Conservation (phyloP, 2,888 invertebrate species). For the Rotaria macrura region DNA sequence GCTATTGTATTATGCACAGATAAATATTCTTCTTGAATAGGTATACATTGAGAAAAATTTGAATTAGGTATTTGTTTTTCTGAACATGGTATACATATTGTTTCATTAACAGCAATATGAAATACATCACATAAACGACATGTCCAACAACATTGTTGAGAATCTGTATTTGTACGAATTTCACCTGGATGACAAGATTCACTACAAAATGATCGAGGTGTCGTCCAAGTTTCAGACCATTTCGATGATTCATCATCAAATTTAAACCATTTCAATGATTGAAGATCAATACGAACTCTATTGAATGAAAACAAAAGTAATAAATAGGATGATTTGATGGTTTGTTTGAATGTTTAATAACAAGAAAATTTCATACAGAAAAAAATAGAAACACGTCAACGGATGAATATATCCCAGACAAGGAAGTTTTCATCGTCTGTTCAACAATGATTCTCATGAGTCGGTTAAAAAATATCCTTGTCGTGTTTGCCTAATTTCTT, state of each 20-base stretch:
- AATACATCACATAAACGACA: not conserved
- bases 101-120: not conserved
- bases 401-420: too few relatives aligned
- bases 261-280: constrained; percentile 9
- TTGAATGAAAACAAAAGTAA: not conserved
- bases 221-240: not conserved
- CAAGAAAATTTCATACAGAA: too few relatives aligned
- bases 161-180: not conserved
- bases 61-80: not conserved
- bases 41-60: not conserved
- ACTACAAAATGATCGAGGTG: constrained; percentile 9
- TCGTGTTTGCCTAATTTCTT: too few relatives aligned
- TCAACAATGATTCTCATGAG: too few relatives aligned
- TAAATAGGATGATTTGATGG: not conserved
- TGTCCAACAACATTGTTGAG: constrained; percentile 18
- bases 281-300: constrained; percentile 5
- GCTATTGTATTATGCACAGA: not conserved
- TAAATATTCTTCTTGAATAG: not conserved
- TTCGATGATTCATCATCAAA: not conserved
- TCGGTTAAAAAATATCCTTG: too few relatives aligned
- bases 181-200: not conserved
- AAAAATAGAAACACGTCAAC: too few relatives aligned
- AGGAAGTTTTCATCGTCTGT: too few relatives aligned
- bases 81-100: not conserved
- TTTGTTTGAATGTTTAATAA: too few relatives aligned